These are phyloP conservation scores for Athene noctua DNA, from an alignment of 2,113 vertebrate genomes.

Conservation along the genomic window DNA sequence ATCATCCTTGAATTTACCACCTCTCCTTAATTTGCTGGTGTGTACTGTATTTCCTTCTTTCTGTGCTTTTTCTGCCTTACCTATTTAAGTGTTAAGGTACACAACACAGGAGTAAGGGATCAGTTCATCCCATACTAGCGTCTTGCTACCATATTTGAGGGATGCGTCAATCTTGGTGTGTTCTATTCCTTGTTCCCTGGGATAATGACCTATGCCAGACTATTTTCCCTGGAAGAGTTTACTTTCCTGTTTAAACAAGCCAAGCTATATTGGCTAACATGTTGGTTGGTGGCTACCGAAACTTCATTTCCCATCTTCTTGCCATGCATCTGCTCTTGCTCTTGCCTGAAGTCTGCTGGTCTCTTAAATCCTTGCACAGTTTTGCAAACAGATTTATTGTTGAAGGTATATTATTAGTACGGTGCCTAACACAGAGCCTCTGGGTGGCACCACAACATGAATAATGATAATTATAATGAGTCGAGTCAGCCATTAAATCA, in stretches of 20 bases:
- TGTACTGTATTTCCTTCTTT: neutral
- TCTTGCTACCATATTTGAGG: neutral
- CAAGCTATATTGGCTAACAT: neutral
- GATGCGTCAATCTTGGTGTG: neutral
- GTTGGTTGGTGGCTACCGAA: neutral
- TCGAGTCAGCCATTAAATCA: slow-evolving; percentile 43
- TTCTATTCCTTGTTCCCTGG: neutral
- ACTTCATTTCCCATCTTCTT: neutral
- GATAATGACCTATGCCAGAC: neutral
- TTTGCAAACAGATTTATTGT: slow-evolving; percentile 29
- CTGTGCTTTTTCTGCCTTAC: neutral
- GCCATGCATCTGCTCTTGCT: neutral
- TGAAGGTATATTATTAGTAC: neutral
- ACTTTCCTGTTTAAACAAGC: neutral
- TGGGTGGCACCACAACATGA: slow-evolving; percentile 47
- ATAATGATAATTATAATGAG: slow-evolving; percentile 49
- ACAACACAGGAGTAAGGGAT: neutral
- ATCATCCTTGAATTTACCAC: neutral
- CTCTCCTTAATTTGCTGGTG: neutral
- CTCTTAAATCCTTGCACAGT: neutral
- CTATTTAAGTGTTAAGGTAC: neutral
- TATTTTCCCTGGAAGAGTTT: neutral
- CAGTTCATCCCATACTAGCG: rapidly evolving
- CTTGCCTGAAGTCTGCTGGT: neutral
- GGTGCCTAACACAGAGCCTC: slow-evolving; percentile 23